Evolutionary conservation across 2,113 vertebrate species (phyloP).

Genomic region (Gavia stellata): DNA sequence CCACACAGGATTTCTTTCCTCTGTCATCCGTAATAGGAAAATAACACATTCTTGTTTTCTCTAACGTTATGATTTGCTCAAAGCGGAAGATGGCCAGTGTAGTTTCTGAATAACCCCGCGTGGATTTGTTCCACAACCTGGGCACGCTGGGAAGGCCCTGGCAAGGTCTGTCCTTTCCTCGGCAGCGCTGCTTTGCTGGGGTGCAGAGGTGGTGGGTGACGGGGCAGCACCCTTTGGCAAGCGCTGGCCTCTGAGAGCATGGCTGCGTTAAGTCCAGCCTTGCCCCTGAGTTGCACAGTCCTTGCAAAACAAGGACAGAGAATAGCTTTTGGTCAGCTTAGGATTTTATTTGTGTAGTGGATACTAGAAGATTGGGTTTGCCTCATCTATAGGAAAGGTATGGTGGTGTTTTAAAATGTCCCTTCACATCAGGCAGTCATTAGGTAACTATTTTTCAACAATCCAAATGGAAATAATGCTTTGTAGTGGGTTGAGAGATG

Average conservation of each 20-base stretch:
- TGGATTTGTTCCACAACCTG: neutral
- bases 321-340: neutral
- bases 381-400: neutral
- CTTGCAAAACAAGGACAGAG: neutral
- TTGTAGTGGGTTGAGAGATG: neutral
- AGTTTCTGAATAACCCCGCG: fast-evolving
- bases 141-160: neutral
- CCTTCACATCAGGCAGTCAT: neutral
- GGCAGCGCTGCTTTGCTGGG: neutral
- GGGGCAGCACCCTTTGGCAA: neutral
- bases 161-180: neutral
- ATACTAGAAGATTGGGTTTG: neutral
- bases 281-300: neutral
- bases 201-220: no score
- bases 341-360: neutral
- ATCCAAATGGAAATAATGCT: neutral
- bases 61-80: neutral
- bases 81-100: neutral
- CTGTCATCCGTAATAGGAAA: neutral
- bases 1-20: neutral
- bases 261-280: neutral
- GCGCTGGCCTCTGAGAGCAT: fast-evolving
- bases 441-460: neutral
- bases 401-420: neutral
- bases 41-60: neutral